A percentile compares a stretch with the other conserved stretches of the same genome.
These are phyloP conservation scores for Zingel zingel DNA, from an alignment of 2,113 vertebrate species.

Conservation along the genomic window DNA sequence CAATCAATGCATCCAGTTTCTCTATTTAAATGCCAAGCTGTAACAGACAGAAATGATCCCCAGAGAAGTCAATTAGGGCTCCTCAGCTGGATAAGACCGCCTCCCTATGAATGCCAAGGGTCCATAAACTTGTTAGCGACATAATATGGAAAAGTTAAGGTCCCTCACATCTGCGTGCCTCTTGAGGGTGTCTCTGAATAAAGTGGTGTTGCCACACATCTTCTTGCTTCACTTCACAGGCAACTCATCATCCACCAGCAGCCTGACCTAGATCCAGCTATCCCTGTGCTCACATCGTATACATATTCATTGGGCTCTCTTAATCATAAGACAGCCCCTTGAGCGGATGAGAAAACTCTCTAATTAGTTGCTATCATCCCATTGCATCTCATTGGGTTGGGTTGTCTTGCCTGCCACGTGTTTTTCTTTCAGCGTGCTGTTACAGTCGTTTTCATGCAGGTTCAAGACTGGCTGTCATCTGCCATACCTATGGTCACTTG, in stretches of 20 bases:
- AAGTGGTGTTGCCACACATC: conserved; percentile 27
- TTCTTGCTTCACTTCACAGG: conserved; percentile 60
- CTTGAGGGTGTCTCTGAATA: conserved; percentile 56
- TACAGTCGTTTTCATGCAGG: conserved; percentile 5
- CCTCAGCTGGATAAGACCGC: conserved; percentile 36
- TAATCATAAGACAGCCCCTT: conserved; percentile 66
- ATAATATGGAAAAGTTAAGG: conserved; percentile 60
- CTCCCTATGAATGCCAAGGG: conserved; percentile 57
- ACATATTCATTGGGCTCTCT: conserved; percentile 75
- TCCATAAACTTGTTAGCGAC: conserved; percentile 56
- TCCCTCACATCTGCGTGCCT: conserved; percentile 48
- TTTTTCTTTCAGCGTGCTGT: conserved; percentile 26
- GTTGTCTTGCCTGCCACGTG: conserved; percentile 45
- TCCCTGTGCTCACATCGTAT: conserved; percentile 59
- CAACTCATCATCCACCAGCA: conserved; percentile 63
- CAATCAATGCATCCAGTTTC: conserved; percentile 55
- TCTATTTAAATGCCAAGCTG: conserved; percentile 68
- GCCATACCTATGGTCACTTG: conserved; percentile 23
- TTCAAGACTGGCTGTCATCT: conserved; percentile 13
- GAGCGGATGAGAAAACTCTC: conserved; percentile 68
- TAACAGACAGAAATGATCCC: conserved; percentile 61
- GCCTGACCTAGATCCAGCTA: conserved; percentile 74
- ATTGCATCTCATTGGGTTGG: conserved; percentile 52
- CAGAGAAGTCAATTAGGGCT: conserved; percentile 67
- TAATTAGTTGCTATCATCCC: conserved; percentile 73